Base-by-base conservation (phyloP, 2,888 invertebrate genomes). In the Cheilosia scutellata region DNA sequence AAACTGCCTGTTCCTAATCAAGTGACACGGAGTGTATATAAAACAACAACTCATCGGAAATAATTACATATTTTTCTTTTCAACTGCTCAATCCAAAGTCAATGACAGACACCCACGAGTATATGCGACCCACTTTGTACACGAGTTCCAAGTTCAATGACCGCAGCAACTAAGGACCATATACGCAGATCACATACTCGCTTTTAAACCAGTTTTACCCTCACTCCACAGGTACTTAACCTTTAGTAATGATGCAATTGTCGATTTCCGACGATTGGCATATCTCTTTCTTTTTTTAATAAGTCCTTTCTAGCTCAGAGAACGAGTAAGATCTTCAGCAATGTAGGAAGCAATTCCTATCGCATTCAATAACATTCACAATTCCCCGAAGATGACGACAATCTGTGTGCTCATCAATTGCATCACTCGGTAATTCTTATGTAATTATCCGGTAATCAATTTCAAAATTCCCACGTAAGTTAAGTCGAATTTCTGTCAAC, bases 361-460 rank as follows among this genome's bases (percentile, higher is more conserved):
- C 29, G 37, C 47, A 16, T 60, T 29, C 40, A 37, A 72, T 60
- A 20, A 53, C 25, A 70, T 29, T 57, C 11, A 13, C 49, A 71
- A 49, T 84, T 71, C 58, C 65, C 7, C 29, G 44, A 68, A 68
- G 63, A 58, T 47, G 62, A 76, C 63, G 57, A 76, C 63, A 20
- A 37, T 37, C 25, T n/a, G 60, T 37, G 53, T 6, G 51, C 77
- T 62, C 60, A 79, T 84, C 74, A 75, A 68, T 53, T 66, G 60
- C 75, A 66, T 75, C 47, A 65, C 65, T 70, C 47, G 16, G 16
- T 20, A 16, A 47, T 16, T 5, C 42, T 42, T 13, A 11, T 27
- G 27, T 60, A 84, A 84, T 80, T 71, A 75, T 71, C 72, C 68
- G 65, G 84, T 47, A 84, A 84, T 84, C 80, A 84, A 84, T 84